These are phyloP conservation scores for Panthera uncia DNA, from an alignment of 2,113 vertebrate species.

Conservation along the genomic window DNA sequence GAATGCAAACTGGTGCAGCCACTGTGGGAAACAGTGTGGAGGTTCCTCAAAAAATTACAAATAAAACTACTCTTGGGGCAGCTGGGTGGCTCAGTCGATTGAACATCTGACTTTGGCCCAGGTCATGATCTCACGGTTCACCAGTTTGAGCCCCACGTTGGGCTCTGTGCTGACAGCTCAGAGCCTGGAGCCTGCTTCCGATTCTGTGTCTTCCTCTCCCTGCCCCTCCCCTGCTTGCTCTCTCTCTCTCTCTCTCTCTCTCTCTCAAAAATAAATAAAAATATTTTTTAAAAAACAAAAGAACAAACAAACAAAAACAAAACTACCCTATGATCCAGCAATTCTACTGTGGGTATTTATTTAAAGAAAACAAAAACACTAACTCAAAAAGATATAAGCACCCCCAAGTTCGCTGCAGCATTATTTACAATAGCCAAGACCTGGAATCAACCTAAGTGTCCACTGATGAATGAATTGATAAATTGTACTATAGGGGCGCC, in stretches of 20 bases:
- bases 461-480: not conserved
- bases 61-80: not conserved
- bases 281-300: too few relatives aligned
- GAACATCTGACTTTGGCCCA: too few relatives aligned
- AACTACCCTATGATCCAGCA: not conserved
- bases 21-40: not conserved
- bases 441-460: not conserved
- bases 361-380: not conserved
- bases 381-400: not conserved
- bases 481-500: too few relatives aligned
- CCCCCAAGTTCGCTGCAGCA: not conserved
- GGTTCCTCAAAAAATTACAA: not conserved
- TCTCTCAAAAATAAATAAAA: too few relatives aligned
- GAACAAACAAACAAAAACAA: not conserved
- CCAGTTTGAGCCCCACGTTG: too few relatives aligned
- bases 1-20: not conserved
- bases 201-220: too few relatives aligned
- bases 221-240: too few relatives aligned
- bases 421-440: not conserved
- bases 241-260: too few relatives aligned
- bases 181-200: too few relatives aligned
- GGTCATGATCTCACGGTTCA: too few relatives aligned
- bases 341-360: not conserved
- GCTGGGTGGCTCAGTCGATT: too few relatives aligned
- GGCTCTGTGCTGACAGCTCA: too few relatives aligned